Percentiles rank a stretch among this genome's conserved stretches.
These are phyloP conservation scores for Magallana angulata DNA, from an alignment of 1,140 invertebrate genomes.

Conservation along the genomic window DNA sequence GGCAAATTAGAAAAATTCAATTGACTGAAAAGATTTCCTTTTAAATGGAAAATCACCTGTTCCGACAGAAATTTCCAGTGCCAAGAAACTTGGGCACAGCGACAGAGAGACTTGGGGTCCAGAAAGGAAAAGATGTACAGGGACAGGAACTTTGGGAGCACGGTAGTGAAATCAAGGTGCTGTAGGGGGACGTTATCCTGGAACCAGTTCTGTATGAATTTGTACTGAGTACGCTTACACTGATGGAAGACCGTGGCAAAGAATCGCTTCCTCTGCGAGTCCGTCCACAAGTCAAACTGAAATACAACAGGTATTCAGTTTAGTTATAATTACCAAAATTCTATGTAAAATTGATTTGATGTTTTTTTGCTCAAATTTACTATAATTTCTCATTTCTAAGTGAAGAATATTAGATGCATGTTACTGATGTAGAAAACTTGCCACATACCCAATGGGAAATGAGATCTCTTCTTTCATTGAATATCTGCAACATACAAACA, in stretches of 20 bases:
- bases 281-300: conserved; percentile 57
- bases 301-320: too few species aligned
- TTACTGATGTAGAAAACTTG: neutral
- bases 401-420: neutral
- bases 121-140: conserved; percentile 79
- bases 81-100: conserved; percentile 78
- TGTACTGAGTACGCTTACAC: conserved; percentile 72
- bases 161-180: conserved; percentile 76
- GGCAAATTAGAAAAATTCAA: too few species aligned
- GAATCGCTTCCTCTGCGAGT: conserved; percentile 75
- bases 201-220: conserved; percentile 74
- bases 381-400: too few species aligned
- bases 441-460: conserved; percentile 77
- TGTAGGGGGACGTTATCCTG: conserved; percentile 72
- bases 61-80: conserved; percentile 77
- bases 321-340: too few species aligned
- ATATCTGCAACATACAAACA: conserved; percentile 71
- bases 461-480: conserved; percentile 77
- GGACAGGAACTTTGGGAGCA: conserved; percentile 76
- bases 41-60: conserved; percentile 59
- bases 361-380: too few species aligned
- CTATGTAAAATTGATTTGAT: too few species aligned
- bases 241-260: conserved; percentile 74
- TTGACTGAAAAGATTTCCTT: too few species aligned
- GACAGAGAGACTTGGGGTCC: conserved; percentile 77